Evolutionary conservation across 2,888 invertebrate genomes (phyloP), one percentile per base, ranked within the genome.

Genomic region (Acronicta leporina): DNA sequence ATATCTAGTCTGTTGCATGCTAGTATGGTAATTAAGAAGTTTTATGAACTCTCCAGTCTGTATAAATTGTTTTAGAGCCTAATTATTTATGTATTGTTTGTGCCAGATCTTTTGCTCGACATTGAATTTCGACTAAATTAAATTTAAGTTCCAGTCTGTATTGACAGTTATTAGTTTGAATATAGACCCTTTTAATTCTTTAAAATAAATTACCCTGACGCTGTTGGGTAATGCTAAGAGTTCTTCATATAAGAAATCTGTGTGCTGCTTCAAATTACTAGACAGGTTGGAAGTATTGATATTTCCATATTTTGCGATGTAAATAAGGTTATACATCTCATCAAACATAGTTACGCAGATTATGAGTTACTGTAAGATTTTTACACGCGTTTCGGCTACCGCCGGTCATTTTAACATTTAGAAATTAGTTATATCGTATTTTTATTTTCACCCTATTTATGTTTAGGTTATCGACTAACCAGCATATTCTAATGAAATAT

Each of bases 381-480:
- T 63, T 75, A 77, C 63, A 73, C 66, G 35, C 45, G 59, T 68
- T 30, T 62, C 64, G 66, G 64, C 56, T 49, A 41, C 33, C 40
- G 83, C 81, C 79, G 82, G 81, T 75, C 42, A 55, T 78, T 84
- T 85, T 89, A 87, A 87, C 83, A 81, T 73, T 81, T 86, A 87
- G 81, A 75, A 70, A 82, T 83, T 86, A 85, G 77, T 84, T 70
- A 57, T 83, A 60, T 58, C 27, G 48, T 82, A 82, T 80, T 80
- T 84, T 86, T 82, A 83, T 82, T 86, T 87, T 87, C 73, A 80
- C 85, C 83, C 81, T 89, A 89, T 89, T 89, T 91, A 90, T 89
- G 83, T 89, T 88, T 87, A 88, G 82, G 77, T 83, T 79, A 81
- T 75, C 80, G 56, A 86, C 84, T 90, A 90, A 89, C 87, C 83